A percentile compares a stretch with the other conserved stretches of the same genome.
phyloP scores from a whole-genome alignment of 1,140 invertebrate genomes.

The Contarinia nasturtii region DNA sequence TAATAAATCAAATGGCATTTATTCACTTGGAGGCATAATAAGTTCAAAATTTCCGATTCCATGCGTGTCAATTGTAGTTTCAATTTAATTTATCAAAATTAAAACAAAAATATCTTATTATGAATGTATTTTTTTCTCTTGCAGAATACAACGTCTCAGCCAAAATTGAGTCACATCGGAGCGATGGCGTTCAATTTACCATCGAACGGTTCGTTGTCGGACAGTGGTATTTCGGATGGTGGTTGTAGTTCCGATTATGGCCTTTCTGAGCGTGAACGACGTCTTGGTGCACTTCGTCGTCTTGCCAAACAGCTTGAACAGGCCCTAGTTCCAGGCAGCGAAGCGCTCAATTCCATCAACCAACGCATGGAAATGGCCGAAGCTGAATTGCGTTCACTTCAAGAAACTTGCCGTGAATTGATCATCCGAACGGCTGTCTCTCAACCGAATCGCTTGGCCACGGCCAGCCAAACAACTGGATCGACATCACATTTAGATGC shows the following conservation, averaged over 20 bases:
- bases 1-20: no score
- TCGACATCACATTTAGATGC: background rate
- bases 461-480: background rate
- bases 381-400: conserved; percentile 51
- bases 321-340: conserved; percentile 41
- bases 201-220: conserved; percentile 31
- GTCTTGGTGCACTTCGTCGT: conserved; percentile 40
- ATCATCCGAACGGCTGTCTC: conserved; percentile 44
- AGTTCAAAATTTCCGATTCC: no score
- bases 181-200: conserved; percentile 11
- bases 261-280: conserved; percentile 46
- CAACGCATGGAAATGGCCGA: conserved; percentile 60
- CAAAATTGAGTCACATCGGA: no score
- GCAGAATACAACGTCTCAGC: no score
- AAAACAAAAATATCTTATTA: no score
- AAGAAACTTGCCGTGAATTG: conserved; percentile 56
- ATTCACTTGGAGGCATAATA: no score
- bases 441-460: conserved; percentile 4
- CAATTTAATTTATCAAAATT: no score
- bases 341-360: conserved; percentile 36
- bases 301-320: conserved; percentile 44
- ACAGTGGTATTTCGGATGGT: conserved; percentile 57
- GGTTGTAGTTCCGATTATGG: conserved; percentile 47
- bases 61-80: no score
- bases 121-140: no score